phyloP scores from a whole-genome alignment of 2,113 vertebrate species.

The Melanerpes aurifrons region DNA sequence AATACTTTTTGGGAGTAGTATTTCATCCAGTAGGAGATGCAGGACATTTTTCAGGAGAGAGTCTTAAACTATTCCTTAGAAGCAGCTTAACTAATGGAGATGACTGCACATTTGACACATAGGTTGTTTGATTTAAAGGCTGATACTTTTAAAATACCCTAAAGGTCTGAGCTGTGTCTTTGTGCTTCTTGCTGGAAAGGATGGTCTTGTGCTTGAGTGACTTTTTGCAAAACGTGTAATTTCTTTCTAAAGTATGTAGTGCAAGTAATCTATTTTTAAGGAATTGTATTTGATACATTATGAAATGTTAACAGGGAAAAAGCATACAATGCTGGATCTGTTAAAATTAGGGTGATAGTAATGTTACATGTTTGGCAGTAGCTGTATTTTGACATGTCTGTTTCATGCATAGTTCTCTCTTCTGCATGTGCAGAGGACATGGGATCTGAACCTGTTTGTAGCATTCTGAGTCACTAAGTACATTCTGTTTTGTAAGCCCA shows the following conservation, averaged over 20 bases:
- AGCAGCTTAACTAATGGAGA: neutral
- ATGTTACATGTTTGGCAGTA: neutral
- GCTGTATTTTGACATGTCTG: neutral
- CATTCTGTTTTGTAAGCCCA: slow-evolving; percentile 6
- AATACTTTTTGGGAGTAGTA: neutral
- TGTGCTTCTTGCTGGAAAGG: neutral
- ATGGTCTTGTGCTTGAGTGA: neutral
- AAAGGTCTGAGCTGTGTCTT: neutral
- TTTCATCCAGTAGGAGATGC: neutral
- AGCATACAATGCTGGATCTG: neutral
- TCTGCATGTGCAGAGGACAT: neutral
- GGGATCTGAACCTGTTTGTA: neutral
- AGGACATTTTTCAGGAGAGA: neutral
- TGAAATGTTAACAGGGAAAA: neutral
- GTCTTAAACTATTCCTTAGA: neutral
- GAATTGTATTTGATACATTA: neutral
- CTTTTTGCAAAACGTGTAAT: neutral
- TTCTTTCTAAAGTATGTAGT: neutral
- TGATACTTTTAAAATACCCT: neutral
- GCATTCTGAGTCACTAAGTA: neutral
- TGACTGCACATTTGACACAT: neutral
- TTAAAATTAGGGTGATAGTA: neutral
- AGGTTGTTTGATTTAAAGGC: neutral
- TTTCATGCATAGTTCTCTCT: neutral
- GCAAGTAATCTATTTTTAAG: neutral